Conservation (phyloP, 1,140 invertebrate genomes). For the Lutraria rhynchaena region DNA sequence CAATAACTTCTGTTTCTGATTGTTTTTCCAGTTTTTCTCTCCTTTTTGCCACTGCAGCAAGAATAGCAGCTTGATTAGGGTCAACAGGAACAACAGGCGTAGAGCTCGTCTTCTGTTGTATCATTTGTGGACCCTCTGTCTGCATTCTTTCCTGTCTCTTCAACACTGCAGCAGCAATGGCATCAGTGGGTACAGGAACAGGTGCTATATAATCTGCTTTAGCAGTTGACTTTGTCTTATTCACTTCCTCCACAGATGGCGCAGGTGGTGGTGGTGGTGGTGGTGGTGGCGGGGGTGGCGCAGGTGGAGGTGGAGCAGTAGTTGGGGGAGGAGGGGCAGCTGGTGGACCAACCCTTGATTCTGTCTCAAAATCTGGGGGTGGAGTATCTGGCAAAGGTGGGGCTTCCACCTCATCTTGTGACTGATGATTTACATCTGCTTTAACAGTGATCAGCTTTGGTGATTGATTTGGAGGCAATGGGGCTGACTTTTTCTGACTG, state of each 20-base stretch:
- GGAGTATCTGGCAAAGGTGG: conserved; percentile 20
- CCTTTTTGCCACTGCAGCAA: conserved; percentile 75
- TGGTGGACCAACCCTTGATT: neutral
- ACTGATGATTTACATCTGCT: conserved; percentile 34
- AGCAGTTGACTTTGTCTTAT: conserved; percentile 47
- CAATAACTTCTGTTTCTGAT: conserved; percentile 68
- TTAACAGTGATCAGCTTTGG: conserved; percentile 15
- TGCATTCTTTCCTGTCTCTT: conserved; percentile 70
- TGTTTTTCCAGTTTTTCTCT: conserved; percentile 66
- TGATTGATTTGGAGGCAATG: conserved; percentile 8
- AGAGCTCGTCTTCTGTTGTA: conserved; percentile 56
- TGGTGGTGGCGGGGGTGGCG: conserved; percentile 60
- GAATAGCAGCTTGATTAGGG: conserved; percentile 73
- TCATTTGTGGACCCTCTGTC: conserved; percentile 68
- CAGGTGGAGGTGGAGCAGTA: conserved; percentile 28
- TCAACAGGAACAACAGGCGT: conserved; percentile 34
- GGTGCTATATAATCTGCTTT: conserved; percentile 63
- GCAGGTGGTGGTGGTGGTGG: conserved; percentile 64
- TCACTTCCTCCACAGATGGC: conserved; percentile 57
- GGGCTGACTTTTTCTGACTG: conserved; percentile 1
- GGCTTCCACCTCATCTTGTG: neutral
- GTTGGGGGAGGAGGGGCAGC: conserved; percentile 28
- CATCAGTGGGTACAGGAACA: conserved; percentile 50
- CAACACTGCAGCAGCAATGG: conserved; percentile 73
- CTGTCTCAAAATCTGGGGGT: conserved; percentile 12